Evolutionary conservation across 2,113 vertebrate species (phyloP).

Genomic region (Cavia aperea): DNA sequence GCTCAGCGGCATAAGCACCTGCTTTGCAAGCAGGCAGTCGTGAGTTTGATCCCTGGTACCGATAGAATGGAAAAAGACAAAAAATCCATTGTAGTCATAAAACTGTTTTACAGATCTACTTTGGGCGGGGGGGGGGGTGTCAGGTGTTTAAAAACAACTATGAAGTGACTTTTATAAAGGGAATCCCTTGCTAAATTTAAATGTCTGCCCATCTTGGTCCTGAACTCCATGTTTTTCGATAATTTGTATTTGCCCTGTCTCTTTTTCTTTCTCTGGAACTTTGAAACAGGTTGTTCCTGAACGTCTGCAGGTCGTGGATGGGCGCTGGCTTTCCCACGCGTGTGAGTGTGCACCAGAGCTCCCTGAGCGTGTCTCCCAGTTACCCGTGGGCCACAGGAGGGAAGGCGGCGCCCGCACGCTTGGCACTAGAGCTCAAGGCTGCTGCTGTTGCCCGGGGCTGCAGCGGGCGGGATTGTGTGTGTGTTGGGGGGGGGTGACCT

Average conservation of each 20-base stretch:
- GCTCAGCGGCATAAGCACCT: too few relatives aligned
- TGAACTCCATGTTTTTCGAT: neutral
- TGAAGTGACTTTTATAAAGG: neutral
- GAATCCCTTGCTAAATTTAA: neutral
- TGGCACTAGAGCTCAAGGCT: accelerated
- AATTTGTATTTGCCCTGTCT: neutral
- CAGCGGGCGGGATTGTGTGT: accelerated
- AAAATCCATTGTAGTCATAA: neutral
- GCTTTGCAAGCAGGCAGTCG: too few relatives aligned
- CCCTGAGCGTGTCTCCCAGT: neutral
- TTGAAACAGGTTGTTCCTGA: neutral
- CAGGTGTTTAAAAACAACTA: neutral
- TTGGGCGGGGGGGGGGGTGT: neutral
- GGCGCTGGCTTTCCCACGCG: neutral
- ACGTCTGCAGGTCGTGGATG: neutral
- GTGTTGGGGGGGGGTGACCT: neutral
- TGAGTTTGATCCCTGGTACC: too few relatives aligned
- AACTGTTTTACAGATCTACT: neutral
- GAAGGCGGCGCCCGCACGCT: neutral
- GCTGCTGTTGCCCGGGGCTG: too few relatives aligned
- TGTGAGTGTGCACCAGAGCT: neutral
- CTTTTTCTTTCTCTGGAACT: neutral
- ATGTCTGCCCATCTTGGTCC: neutral
- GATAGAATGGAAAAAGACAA: too few relatives aligned
- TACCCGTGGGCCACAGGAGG: neutral